Base-by-base conservation (phyloP, 2,113 vertebrate species). In the Alaudala cheleensis region DNA sequence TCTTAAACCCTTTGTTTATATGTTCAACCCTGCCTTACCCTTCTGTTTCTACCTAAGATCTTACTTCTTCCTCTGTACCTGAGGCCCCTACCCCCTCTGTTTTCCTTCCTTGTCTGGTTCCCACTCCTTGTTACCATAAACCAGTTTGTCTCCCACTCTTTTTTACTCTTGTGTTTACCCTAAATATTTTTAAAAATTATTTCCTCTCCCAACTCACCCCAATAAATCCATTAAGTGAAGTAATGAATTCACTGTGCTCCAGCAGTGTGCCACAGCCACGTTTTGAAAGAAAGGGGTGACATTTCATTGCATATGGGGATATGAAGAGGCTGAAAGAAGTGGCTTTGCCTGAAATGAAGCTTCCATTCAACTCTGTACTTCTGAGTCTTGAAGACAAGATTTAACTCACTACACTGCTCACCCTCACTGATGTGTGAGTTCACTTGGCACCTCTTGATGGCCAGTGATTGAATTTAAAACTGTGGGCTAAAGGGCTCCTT, bases 1-100 rank as follows among this genome's bases (percentile, higher is more conserved):
- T 74, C 64, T 64, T 91, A 96, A 93, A 87, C 23, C 90, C 85
- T 79, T 86, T 96, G 92, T 97, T 95, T 97, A 97, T 88, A 92
- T 56, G 86, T 88, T 92, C 96, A 92, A 64, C 33, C 56, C 82
- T 86, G 88, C 47, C 69, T 70, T 88, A 74, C 71, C 60, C 72
- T 58, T 93, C 85, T 86, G 74, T 88, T 93, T 90, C 87, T 86
- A 93, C 90, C 71, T 92, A 91, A 70, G 71, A 61, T 85, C 42
- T 76, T 91, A 76, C 57, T 86, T 66, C 34, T 93, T 95, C 67
- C 81, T 81, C 88, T 73, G 6, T 77, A 97, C 92, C 93, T 96
- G 85, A 93, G 82, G 79, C 74, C 70, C 92, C 72, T 78, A 91
- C 34, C 71, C 84, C 4, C 39, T 91, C 54, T 92, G 71, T 62